Evolutionary conservation across 2,888 invertebrate species (phyloP).

Genomic region (Drosophila incognita): DNA sequence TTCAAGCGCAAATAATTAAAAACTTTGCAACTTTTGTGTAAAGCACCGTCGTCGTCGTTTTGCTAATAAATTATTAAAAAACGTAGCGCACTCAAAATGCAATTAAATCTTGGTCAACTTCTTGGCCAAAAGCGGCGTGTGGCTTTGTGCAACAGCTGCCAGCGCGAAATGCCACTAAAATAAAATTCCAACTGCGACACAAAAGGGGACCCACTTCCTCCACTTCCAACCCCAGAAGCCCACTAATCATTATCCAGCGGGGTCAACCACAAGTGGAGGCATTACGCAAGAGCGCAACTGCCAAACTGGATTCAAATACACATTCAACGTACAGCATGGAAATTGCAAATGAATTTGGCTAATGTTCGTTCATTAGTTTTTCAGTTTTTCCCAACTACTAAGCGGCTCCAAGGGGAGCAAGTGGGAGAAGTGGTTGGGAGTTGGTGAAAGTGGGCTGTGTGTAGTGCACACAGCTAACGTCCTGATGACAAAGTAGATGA

Average conservation of each 20-base stretch:
- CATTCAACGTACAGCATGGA: conserved; percentile 34
- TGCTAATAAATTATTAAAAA: conserved; percentile 74
- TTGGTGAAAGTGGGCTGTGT: not conserved
- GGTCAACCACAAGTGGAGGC: conserved; percentile 37
- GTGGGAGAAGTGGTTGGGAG: not conserved
- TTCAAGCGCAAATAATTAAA: conserved; percentile 71
- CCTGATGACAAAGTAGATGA: conserved; percentile 61
- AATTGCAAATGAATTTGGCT: conserved; percentile 58
- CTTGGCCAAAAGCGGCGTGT: conserved; percentile 49
- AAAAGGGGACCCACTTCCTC: not conserved
- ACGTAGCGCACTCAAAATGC: conserved; percentile 77
- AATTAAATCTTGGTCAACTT: conserved; percentile 80
- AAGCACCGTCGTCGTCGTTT: conserved; percentile 12
- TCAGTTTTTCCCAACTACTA: conserved; percentile 53
- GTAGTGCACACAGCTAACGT: conserved; percentile 45
- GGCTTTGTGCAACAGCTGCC: conserved; percentile 62
- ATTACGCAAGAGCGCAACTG: conserved; percentile 37
- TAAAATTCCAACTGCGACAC: conserved; percentile 72
- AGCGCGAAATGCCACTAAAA: conserved; percentile 66
- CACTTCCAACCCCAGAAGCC: not conserved
- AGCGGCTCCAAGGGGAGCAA: not conserved
- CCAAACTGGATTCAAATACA: conserved; percentile 35
- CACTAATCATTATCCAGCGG: conserved; percentile 13
- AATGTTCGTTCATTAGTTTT: conserved; percentile 69
- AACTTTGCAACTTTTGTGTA: conserved; percentile 62